phyloP scores from a whole-genome alignment of 1,140 invertebrate species.

The Drosophila subobscura region DNA sequence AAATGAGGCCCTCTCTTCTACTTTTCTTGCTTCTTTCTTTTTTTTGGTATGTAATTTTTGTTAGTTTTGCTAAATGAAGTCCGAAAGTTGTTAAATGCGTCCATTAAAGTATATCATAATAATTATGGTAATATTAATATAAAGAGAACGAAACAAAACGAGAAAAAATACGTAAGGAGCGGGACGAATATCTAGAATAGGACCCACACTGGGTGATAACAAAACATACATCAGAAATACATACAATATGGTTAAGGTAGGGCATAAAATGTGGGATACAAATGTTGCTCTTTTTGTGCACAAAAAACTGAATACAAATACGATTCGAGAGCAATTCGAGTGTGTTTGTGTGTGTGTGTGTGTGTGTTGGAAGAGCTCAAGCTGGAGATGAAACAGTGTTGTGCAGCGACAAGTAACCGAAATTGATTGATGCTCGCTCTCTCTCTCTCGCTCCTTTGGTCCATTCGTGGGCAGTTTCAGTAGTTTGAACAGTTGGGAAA shows the following conservation, averaged over 20 bases:
- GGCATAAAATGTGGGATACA: background rate
- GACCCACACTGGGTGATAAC: slow-evolving; percentile 18
- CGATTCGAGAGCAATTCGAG: slow-evolving; percentile 26
- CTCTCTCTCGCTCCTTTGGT: slow-evolving; percentile 22
- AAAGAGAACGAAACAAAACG: slow-evolving; percentile 10
- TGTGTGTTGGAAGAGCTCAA: slow-evolving; percentile 58
- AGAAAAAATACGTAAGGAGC: slow-evolving; percentile 6
- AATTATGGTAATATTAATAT: too few species aligned
- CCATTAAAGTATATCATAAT: slow-evolving; percentile 8
- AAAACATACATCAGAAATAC: slow-evolving; percentile 25
- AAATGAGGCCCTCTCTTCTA: background rate
- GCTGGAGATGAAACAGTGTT: slow-evolving; percentile 38
- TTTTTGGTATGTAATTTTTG: slow-evolving; percentile 16
- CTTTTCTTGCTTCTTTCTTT: background rate
- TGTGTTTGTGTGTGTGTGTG: slow-evolving; percentile 14
- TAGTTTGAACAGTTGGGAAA: slow-evolving; percentile 34
- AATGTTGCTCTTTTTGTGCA: slow-evolving; percentile 3
- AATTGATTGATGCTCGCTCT: background rate
- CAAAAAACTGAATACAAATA: slow-evolving; percentile 18
- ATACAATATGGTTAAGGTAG: background rate
- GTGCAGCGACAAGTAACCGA: background rate
- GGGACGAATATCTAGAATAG: slow-evolving; percentile 18
- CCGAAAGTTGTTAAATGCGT: slow-evolving; percentile 32
- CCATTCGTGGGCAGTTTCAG: slow-evolving; percentile 43
- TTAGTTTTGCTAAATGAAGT: slow-evolving; percentile 31